Conservation (phyloP, 2,797 vertebrate species). For the Acrocephalus scirpaceus region DNA sequence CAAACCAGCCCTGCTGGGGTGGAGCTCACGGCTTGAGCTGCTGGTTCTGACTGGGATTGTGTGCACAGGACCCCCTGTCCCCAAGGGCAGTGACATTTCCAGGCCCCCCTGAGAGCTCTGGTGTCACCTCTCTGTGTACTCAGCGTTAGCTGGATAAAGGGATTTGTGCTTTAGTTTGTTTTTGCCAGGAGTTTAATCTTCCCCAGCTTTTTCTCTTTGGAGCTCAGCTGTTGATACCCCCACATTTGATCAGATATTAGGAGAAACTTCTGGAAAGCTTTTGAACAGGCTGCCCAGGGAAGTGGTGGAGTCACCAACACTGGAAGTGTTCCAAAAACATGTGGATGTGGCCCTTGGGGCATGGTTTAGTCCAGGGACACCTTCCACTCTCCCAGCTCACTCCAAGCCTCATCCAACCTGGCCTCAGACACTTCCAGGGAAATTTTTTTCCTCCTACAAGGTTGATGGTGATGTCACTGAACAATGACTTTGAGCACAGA, state of each 20-base stretch:
- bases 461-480: background rate
- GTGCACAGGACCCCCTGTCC: background rate
- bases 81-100: background rate
- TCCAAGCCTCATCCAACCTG: background rate
- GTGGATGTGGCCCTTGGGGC: background rate
- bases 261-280: background rate
- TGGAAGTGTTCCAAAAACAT: background rate
- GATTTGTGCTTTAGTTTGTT: background rate
- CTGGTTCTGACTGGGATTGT: accelerated
- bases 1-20: background rate
- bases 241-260: background rate
- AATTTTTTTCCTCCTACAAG: background rate
- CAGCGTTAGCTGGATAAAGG: background rate
- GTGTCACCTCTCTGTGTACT: background rate
- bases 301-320: background rate
- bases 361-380: background rate
- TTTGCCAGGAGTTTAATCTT: background rate
- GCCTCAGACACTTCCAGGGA: background rate
- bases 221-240: background rate
- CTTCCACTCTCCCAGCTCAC: background rate
- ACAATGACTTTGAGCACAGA: background rate
- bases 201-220: background rate
- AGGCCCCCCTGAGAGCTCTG: background rate
- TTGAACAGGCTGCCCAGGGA: background rate
- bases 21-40: background rate